These are phyloP conservation scores for Heterocephalus glaber DNA, from an alignment of 2,113 vertebrate species.

Conservation along the genomic window DNA sequence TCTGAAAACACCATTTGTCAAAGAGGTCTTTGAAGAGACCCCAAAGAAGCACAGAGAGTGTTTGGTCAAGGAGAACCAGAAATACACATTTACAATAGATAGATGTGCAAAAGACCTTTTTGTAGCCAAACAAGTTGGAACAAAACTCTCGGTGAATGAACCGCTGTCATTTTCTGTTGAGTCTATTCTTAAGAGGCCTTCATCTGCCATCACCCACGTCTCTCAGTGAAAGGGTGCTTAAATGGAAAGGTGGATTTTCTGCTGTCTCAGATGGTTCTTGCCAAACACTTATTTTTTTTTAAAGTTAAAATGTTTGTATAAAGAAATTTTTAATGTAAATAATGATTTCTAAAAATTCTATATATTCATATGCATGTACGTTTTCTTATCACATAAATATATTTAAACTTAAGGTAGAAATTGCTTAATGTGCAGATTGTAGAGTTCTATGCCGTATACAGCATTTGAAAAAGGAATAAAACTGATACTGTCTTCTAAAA, in stretches of 20 bases:
- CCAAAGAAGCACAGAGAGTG: constrained; percentile 91
- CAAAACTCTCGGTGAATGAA: constrained; percentile 89
- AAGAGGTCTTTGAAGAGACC: constrained; percentile 91
- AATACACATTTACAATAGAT: constrained; percentile 86
- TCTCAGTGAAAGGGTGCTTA: constrained; percentile 85
- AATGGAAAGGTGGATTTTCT: constrained; percentile 67
- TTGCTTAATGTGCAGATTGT: constrained; percentile 69
- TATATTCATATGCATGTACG: constrained; percentile 82
- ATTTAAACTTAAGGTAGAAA: constrained; percentile 80
- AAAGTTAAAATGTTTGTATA: constrained; percentile 68
- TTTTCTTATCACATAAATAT: constrained; percentile 74
- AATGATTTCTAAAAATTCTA: constrained; percentile 68
- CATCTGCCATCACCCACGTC: constrained; percentile 88
- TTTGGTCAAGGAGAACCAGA: constrained; percentile 87
- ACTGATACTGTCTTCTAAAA: constrained; percentile 46
- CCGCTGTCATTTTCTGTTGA: constrained; percentile 97
- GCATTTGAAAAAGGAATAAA: constrained; percentile 81
- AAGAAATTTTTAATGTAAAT: constrained; percentile 80
- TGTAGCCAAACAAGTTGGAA: constrained; percentile 88
- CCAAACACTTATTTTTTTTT: constrained; percentile 51
- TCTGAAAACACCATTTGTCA: constrained; percentile 88
- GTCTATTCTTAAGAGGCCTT: constrained; percentile 94
- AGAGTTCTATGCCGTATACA: constrained; percentile 70
- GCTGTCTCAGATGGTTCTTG: constrained; percentile 55
- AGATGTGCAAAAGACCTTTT: constrained; percentile 89